Conservation (phyloP, 2,113 vertebrate genomes). For the Callaeas wilsoni region DNA sequence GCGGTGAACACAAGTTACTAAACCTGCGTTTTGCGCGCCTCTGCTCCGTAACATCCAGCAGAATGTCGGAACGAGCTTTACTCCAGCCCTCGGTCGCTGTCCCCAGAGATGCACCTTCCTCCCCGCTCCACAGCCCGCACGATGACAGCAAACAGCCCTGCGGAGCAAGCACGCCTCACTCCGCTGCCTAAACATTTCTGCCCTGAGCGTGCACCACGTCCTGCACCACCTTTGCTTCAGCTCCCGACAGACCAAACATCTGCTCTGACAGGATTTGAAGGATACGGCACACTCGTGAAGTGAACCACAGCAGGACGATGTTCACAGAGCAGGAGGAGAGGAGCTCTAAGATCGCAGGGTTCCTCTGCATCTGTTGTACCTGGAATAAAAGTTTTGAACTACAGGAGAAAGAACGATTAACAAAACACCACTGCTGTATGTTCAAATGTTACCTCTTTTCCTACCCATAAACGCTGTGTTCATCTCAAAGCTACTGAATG, state of each 20-base stretch:
- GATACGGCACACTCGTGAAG: background rate
- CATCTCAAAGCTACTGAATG: background rate
- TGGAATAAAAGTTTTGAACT: background rate
- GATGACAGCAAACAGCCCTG: background rate
- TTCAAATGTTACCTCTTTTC: background rate
- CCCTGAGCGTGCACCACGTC: background rate
- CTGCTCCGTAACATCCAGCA: background rate
- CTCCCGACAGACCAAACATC: background rate
- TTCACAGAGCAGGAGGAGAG: background rate
- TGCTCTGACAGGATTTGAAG: background rate
- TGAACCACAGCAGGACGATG: fast-evolving
- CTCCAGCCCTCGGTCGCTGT: background rate
- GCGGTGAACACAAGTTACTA: fast-evolving
- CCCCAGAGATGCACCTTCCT: background rate
- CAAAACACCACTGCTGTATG: background rate
- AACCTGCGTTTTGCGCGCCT: background rate
- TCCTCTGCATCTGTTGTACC: background rate
- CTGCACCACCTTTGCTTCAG: background rate
- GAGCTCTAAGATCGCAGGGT: fast-evolving
- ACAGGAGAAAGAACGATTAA: background rate
- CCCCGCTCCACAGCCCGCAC: fast-evolving
- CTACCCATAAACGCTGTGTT: background rate
- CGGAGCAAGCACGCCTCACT: background rate
- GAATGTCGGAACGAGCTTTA: background rate
- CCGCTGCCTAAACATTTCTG: background rate